Conservation (phyloP, 2,888 invertebrate genomes). For the Lasiommata megera region DNA sequence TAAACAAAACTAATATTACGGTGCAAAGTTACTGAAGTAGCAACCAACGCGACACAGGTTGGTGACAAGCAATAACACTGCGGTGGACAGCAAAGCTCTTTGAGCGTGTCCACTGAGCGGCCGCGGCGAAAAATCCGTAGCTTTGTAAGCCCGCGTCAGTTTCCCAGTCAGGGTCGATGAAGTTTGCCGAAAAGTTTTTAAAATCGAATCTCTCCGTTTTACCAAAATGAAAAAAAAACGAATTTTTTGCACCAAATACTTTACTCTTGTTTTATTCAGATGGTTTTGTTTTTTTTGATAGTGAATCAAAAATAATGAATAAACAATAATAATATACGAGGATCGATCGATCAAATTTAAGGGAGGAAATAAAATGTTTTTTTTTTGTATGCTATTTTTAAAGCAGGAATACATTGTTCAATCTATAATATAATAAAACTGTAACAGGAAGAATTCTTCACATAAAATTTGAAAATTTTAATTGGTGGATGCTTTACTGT, state of each 20-base stretch:
- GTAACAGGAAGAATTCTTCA: no score
- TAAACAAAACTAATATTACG: background rate
- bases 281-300: no score
- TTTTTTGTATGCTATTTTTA: no score
- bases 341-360: no score
- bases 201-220: background rate
- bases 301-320: no score
- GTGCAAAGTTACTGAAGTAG: background rate
- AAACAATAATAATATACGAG: no score
- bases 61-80: constrained; percentile 45
- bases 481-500: no score
- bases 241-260: constrained; percentile 39
- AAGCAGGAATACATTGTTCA: no score
- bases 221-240: constrained; percentile 22
- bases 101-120: constrained; percentile 46
- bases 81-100: constrained; percentile 67
- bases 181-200: constrained; percentile 26
- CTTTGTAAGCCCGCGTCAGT: constrained; percentile 39
- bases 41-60: constrained; percentile 22
- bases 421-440: no score
- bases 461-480: no score
- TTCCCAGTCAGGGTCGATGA: constrained; percentile 31
- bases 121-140: constrained; percentile 45
- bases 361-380: no score
- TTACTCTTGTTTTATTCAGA: background rate